A percentile compares a stretch with the other conserved stretches of the same genome.
These are phyloP conservation scores for Zophobas atratus DNA, from an alignment of 1,140 invertebrate species.

Conservation along the genomic window DNA sequence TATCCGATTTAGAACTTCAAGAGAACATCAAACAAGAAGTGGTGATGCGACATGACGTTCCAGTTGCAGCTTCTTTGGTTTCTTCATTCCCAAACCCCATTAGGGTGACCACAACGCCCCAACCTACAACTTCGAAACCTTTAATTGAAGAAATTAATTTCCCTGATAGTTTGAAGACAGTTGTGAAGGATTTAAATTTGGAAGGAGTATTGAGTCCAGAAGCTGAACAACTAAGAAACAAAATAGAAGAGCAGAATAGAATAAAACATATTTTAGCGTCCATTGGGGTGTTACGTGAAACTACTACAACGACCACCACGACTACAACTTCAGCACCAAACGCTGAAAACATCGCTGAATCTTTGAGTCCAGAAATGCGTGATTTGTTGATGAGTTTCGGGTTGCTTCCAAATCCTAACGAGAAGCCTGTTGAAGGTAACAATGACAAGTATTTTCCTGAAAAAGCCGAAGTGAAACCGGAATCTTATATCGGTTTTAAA, in stretches of 20 bases:
- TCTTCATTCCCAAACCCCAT: neutral
- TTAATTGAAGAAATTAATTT: slow-evolving; percentile 56
- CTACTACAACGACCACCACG: slow-evolving; percentile 52
- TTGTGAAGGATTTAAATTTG: slow-evolving; percentile 53
- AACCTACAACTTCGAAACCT: slow-evolving; percentile 45
- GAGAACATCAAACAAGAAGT: slow-evolving; percentile 43
- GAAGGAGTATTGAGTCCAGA: slow-evolving; percentile 18
- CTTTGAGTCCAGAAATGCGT: slow-evolving; percentile 68
- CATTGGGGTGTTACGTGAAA: slow-evolving; percentile 50
- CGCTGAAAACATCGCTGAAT: slow-evolving; percentile 65
- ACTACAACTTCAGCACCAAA: slow-evolving; percentile 57
- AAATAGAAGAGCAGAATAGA: slow-evolving; percentile 49
- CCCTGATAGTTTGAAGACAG: slow-evolving; percentile 58
- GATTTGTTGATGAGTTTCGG: slow-evolving; percentile 68
- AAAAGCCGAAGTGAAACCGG: slow-evolving; percentile 62
- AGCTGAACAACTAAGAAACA: neutral
- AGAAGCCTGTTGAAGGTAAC: slow-evolving; percentile 42
- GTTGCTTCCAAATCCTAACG: slow-evolving; percentile 60
- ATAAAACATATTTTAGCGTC: slow-evolving; percentile 59
- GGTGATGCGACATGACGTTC: slow-evolving; percentile 3
- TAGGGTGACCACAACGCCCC: neutral
- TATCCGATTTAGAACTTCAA: slow-evolving; percentile 17
- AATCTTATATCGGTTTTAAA: slow-evolving; percentile 74
- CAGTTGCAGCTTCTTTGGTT: slow-evolving; percentile 9
- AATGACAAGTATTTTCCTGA: slow-evolving; percentile 53